Evolutionary conservation across 2,797 vertebrate genomes (phyloP), one percentile per base, ranked within the genome.

Genomic region (Ispidina picta): DNA sequence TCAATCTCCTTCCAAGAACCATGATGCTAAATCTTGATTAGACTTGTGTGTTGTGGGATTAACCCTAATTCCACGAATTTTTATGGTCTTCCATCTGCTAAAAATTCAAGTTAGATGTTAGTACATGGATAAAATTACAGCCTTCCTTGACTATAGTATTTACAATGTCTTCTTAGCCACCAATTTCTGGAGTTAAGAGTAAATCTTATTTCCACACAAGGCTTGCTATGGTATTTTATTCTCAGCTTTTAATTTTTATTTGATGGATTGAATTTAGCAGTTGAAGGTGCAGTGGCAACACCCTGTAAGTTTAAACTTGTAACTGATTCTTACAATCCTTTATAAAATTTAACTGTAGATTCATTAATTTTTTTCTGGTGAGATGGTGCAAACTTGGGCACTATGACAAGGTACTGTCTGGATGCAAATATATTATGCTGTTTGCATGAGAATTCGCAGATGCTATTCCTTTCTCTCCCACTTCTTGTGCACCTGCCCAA

Each of bases 371-470:
- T 89, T 93, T 93, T 44, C 54, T 86, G 41, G 46, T 85, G 65
- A 88, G 51, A 86, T 77, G 62, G 86, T 96, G 90, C 88, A 88
- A 84, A 88, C 92, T 95, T 95, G 92, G 95, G 91, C 89, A 65
- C 74, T 65, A 60, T 62, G 75, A 69, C 92, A 91, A 93, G 85
- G 85, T 91, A 90, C 52, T 0, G 3, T 75, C 65, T 93, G 69
- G 75, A 91, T 94, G 81, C 80, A 92, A 83, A 86, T 86, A 25
- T 90, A 84, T 86, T 91, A 71, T 59, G 77, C 83, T 72, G 74
- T 59, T 95, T 96, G 94, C 94, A 93, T 96, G 93, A 92, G 85
- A 79, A 85, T 74, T 80, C 91, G 74, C 62, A 92, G 62, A 91
- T 94, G 78, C 83, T 90, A 23, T 35, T 68, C 48, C 22, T 88